A percentile compares a stretch with the other conserved stretches of the same genome.
These are phyloP conservation scores for Albula goreensis DNA, from an alignment of 2,113 vertebrate species.

Conservation along the genomic window DNA sequence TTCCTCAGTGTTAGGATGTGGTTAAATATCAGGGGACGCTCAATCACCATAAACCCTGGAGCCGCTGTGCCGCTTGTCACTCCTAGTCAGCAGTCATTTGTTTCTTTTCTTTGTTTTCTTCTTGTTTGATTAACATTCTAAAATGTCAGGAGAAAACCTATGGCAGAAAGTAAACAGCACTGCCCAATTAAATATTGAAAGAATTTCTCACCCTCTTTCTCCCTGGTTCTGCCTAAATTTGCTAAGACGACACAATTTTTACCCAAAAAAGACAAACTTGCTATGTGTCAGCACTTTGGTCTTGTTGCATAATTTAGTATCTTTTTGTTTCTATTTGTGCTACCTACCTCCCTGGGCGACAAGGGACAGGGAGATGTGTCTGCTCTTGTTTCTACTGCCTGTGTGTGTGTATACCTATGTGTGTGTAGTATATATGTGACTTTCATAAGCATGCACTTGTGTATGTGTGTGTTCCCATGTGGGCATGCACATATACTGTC, in stretches of 20 bases:
- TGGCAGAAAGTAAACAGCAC: constrained; percentile 18
- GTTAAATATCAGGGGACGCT: neutral
- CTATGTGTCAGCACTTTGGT: constrained; percentile 34
- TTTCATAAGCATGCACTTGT: constrained; percentile 8
- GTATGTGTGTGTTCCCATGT: neutral
- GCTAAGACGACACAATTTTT: constrained; percentile 27
- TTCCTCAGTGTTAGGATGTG: neutral
- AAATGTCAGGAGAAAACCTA: constrained; percentile 45
- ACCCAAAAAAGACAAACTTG: constrained; percentile 21
- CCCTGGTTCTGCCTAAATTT: neutral
- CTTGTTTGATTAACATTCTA: neutral
- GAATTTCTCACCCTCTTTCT: constrained; percentile 8
- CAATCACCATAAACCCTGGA: neutral
- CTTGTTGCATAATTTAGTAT: constrained; percentile 49
- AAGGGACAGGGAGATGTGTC: neutral
- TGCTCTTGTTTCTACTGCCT: constrained; percentile 31
- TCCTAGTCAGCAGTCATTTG: neutral
- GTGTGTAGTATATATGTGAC: constrained; percentile 30
- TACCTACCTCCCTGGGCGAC: constrained; percentile 21
- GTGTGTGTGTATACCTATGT: constrained; percentile 31
- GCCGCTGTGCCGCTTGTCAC: neutral
- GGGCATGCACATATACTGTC: neutral
- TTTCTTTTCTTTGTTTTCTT: neutral
- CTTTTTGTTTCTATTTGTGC: constrained; percentile 49
- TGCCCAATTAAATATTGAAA: constrained; percentile 41